Base-by-base conservation (phyloP, 2,888 invertebrate genomes). In the Peribatodes rhomboidaria region DNA sequence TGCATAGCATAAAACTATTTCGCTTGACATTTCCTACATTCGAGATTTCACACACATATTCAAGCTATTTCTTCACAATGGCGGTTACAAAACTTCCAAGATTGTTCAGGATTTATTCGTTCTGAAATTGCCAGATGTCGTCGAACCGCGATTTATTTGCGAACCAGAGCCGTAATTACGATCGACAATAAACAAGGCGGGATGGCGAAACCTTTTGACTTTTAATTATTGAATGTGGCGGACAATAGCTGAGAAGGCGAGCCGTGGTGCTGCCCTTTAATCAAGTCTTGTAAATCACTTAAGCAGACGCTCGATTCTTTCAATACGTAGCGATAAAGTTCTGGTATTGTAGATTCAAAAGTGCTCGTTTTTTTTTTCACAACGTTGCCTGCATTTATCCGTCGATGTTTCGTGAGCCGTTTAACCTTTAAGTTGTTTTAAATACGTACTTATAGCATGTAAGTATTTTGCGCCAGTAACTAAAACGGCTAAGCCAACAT, bases 151-250 rank as follows among this genome's bases (percentile, higher is more conserved):
- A 84, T 87, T 84, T 83, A 84, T 83, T 80, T 72, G 70, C 69
- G 73, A 75, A 74, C 77, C 74, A 81, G 75, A 77, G 73, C 77
- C 83, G 80, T 86, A 85, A 89, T 89, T 89, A 88, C 76, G 69
- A 67, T 72, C 72, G 67, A 74, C 74, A 73, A 86, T 89, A 88
- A 88, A 89, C 79, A 85, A 83, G 75, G 61, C 66, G 68, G 66
- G 74, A 77, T 80, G 75, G 82, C 70, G 81, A 85, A 86, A 86
- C 87, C 85, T 85, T 85, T 87, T 80, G 84, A 83, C 81, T 87
- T 86, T 88, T 89, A 87, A 87, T 89, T 88, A 88, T 85, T 80
- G 79, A 80, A 82, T 74, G 74, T 67, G 77, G 77, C 77, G 72
- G 73, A 85, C 83, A 83, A 87, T 81, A 81, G 79, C 77, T 70